Evolutionary conservation across 2,888 invertebrate species (phyloP).

Genomic region (Acanthosepion pharaonis): DNA sequence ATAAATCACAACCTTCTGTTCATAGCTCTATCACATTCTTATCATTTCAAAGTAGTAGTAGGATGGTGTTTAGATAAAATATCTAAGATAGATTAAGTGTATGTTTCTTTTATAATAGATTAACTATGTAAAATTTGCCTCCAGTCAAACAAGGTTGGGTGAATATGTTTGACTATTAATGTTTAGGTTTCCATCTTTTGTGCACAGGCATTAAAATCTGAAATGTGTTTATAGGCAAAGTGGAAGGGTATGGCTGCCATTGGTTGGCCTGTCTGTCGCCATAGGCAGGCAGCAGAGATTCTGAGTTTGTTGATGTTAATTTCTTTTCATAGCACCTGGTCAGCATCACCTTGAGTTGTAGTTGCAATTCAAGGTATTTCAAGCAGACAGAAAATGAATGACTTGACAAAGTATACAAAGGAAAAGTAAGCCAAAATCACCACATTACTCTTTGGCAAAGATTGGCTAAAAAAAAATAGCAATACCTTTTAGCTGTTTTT

Average conservation of each 20-base stretch:
- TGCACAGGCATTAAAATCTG: not conserved
- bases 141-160: no score
- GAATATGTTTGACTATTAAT: no score
- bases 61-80: no score
- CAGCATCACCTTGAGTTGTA: not conserved
- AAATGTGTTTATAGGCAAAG: not conserved
- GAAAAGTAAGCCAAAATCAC: not conserved
- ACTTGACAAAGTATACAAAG: not conserved
- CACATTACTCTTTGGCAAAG: no score
- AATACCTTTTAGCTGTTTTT: not conserved
- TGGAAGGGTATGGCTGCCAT: not conserved
- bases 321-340: not conserved
- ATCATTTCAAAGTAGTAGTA: no score
- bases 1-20: no score
- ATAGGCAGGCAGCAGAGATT: not conserved
- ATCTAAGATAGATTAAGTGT: no score
- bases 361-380: not conserved
- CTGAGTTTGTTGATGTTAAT: not conserved
- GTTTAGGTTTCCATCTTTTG: not conserved
- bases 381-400: not conserved
- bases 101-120: no score
- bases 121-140: no score
- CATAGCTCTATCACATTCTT: no score
- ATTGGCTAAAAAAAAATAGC: not conserved
- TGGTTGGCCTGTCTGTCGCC: conserved; percentile 1